Conservation (phyloP, 2,797 vertebrate genomes). For the Moxostoma hubbsi region DNA sequence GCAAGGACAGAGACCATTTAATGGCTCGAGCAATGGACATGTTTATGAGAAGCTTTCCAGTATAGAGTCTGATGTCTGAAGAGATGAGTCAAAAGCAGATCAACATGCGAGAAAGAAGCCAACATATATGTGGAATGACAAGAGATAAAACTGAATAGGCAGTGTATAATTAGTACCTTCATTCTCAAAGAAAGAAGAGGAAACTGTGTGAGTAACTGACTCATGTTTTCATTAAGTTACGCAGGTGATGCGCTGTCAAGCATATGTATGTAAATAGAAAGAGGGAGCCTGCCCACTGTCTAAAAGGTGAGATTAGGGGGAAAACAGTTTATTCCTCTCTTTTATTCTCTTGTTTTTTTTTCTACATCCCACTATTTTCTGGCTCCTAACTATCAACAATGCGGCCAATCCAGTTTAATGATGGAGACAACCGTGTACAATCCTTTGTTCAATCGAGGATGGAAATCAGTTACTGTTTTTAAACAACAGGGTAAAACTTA, state of each 20-base stretch:
- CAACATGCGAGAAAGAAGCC: slow-evolving; percentile 32
- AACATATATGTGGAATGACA: slow-evolving; percentile 31
- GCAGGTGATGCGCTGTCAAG: slow-evolving; percentile 39
- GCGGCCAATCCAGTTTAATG: slow-evolving; percentile 67
- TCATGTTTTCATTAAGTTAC: slow-evolving; percentile 35
- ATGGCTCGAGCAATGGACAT: slow-evolving; percentile 96
- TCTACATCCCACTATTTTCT: slow-evolving; percentile 64
- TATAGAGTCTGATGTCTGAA: slow-evolving; percentile 98
- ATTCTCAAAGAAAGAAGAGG: slow-evolving; percentile 55
- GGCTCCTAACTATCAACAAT: slow-evolving; percentile 74
- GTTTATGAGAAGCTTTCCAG: slow-evolving; percentile 99
- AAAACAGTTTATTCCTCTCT: slow-evolving; percentile 69
- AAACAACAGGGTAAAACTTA: slow-evolving; percentile 85
- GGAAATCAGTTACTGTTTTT: slow-evolving; percentile 73
- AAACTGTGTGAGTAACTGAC: slow-evolving; percentile 60
- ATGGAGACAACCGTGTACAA: slow-evolving; percentile 63
- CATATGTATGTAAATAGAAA: slow-evolving; percentile 56
- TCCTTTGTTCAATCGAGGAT: slow-evolving; percentile 75
- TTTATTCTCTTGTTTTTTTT: slow-evolving; percentile 66
- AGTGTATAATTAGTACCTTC: slow-evolving; percentile 50
- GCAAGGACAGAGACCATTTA: slow-evolving; percentile 82
- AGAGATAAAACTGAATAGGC: slow-evolving; percentile 63
- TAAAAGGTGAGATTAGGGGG: slow-evolving; percentile 62
- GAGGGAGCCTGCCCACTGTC: slow-evolving; percentile 53
- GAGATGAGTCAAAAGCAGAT: slow-evolving; percentile 36